A percentile compares a stretch with the other conserved stretches of the same genome.
Conservation (phyloP, 2,888 invertebrate genomes). For the Sipha maydis region DNA sequence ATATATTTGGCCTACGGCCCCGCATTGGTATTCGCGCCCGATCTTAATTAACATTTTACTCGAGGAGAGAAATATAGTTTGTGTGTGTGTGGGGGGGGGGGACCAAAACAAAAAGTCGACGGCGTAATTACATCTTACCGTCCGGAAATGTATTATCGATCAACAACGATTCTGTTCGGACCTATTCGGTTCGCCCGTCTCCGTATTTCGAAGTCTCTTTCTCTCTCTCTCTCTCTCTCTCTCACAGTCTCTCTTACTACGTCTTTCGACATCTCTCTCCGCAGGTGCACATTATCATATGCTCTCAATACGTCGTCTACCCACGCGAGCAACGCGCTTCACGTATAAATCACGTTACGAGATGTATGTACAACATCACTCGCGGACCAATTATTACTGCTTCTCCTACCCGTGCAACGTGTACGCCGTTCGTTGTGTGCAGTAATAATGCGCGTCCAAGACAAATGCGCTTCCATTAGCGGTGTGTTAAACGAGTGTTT, state of each 20-base stretch:
- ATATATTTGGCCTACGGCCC: conserved; percentile 15
- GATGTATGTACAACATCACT: background rate
- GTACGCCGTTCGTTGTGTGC: background rate
- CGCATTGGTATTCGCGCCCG: background rate
- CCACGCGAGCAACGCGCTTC: conserved; percentile 15
- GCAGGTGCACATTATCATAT: too few species aligned
- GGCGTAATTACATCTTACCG: conserved; percentile 22
- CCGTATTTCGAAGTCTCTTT: background rate
- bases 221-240: background rate
- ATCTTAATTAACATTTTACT: conserved; percentile 24
- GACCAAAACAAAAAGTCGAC: background rate
- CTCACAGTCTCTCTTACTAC: too few species aligned
- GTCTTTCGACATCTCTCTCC: too few species aligned
- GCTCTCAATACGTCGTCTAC: conserved; percentile 48
- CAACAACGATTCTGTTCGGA: background rate
- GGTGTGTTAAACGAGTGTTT: conserved; percentile 38
- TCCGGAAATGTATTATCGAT: conserved; percentile 32
- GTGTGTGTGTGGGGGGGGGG: too few species aligned
- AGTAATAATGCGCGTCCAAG: background rate
- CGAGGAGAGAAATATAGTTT: background rate
- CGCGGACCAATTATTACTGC: conserved; percentile 10
- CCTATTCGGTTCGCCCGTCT: background rate
- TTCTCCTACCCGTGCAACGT: conserved; percentile 12
- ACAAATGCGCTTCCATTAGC: conserved; percentile 53
- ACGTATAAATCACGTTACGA: background rate